Conservation (phyloP, 1,140 invertebrate genomes). For the Lepidurus arcticus region DNA sequence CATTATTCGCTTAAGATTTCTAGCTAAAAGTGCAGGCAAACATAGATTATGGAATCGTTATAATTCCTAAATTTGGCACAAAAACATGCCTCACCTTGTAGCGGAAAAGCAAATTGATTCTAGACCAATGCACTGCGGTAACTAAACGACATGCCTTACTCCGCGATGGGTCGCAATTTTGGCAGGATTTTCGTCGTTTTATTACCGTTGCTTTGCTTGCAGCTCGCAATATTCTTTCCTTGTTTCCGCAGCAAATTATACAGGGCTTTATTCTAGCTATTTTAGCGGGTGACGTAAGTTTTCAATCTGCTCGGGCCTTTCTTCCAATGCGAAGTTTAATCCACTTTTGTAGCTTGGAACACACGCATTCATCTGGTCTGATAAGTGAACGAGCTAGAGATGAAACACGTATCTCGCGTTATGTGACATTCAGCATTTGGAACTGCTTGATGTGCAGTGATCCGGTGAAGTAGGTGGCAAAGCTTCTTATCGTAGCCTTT, state of each 20-base stretch:
- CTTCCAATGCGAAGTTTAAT: neutral
- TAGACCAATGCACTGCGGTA: neutral
- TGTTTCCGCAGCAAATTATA: neutral
- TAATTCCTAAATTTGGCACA: too few species aligned
- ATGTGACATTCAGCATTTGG: neutral
- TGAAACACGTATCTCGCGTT: conserved; percentile 3
- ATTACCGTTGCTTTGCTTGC: neutral
- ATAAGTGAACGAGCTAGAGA: neutral
- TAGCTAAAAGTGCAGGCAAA: neutral
- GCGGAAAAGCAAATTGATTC: too few species aligned
- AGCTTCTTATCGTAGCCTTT: neutral
- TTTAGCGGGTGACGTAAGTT: conserved; percentile 1
- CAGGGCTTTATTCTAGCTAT: neutral
- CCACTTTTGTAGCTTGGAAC: neutral
- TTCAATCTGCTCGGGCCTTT: neutral
- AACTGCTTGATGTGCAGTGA: conserved; percentile 8
- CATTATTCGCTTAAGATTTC: neutral
- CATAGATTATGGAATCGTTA: neutral
- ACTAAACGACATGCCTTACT: neutral
- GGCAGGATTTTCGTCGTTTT: neutral
- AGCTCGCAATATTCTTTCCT: neutral
- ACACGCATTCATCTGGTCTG: neutral
- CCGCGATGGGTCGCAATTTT: neutral
- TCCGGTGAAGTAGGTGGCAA: conserved; percentile 18
- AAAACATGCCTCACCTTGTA: too few species aligned